Base-by-base conservation (phyloP, 2,888 invertebrate genomes). In the Sarcophaga caerulescens region DNA sequence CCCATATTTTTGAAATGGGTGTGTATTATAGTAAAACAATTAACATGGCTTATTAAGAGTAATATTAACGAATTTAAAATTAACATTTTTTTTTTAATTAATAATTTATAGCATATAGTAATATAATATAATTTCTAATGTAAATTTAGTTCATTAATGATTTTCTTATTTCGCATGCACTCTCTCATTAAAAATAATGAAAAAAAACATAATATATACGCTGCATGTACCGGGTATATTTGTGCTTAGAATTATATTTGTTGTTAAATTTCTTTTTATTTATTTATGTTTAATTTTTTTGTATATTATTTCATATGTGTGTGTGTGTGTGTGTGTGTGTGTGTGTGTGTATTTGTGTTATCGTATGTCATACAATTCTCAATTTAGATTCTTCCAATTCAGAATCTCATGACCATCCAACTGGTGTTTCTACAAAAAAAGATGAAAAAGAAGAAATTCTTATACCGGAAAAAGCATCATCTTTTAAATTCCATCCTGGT, bases 401-500 rank as follows among this genome's bases (percentile, higher is more conserved):
- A 45, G 91, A 92, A 80, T 90, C 90, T 17, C 89, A 90, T 23
- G 88, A 89, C 66, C 86, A 87, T 57, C 57, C 85, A 25, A 62
- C 87, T 25, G 89, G 88, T 75, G 80, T 82, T 12, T 60, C 79
- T 14, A 84, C 71, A 1, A 93, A 93, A 78, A 93, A 92, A 85
- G 92, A 92, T 74, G 93, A 93, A 76, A 93, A 93, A 86, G 92
- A 93, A 88, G 90, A 92, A 89, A 94, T 97, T 89, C 96, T 97
- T 81, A 97, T 97, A 89, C 97, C 97, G 1, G 97, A 97, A 93
- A 97, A 97, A 93, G 97, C 97, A 0, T 97, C 97, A 11, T 97
- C 97, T 0, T 97, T 97, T 93, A 96, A 96, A 90, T 97, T 97
- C 89, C 97, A 97, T 93, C 97, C 97, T 0, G 97, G 95, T 0